Percentiles rank a stretch among this genome's conserved stretches.
These are phyloP conservation scores for Stenchaetothrips biformis DNA, from an alignment of 2,888 invertebrate species.

Conservation along the genomic window DNA sequence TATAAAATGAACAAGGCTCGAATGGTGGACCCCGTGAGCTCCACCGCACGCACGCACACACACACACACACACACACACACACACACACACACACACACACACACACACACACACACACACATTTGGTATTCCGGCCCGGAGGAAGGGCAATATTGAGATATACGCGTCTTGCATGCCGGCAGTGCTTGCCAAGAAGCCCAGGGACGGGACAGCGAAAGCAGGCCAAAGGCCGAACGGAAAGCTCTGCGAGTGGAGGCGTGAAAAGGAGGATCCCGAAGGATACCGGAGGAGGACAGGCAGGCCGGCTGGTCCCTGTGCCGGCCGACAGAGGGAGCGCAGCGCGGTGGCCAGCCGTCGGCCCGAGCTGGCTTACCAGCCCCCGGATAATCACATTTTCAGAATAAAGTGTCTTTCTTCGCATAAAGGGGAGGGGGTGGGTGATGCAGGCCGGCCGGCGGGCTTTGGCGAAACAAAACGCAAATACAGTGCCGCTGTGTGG, in stretches of 20 bases:
- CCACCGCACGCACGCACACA: not conserved
- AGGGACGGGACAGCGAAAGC: no score
- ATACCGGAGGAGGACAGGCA: no score
- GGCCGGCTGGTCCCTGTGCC: not conserved
- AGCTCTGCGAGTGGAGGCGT: no score
- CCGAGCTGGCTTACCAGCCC: not conserved
- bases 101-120: constrained; percentile 27
- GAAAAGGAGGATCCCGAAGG: no score
- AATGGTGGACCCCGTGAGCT: constrained; percentile 20
- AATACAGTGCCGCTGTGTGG: no score
- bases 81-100: not conserved
- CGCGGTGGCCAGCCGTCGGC: not conserved
- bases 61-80: constrained; percentile 29
- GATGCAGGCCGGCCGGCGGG: not conserved
- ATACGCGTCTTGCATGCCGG: not conserved
- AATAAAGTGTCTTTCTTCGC: not conserved
- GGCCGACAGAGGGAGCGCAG: not conserved
- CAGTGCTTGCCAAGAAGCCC: no score
- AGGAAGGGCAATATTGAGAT: not conserved
- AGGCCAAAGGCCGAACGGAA: no score
- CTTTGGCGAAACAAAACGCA: no score
- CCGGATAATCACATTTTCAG: constrained; percentile 15
- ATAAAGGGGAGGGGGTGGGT: not conserved
- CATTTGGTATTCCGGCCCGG: no score
- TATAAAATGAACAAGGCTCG: not conserved